Conservation (phyloP, 2,797 vertebrate genomes). For the Melanotaenia trifasciata region DNA sequence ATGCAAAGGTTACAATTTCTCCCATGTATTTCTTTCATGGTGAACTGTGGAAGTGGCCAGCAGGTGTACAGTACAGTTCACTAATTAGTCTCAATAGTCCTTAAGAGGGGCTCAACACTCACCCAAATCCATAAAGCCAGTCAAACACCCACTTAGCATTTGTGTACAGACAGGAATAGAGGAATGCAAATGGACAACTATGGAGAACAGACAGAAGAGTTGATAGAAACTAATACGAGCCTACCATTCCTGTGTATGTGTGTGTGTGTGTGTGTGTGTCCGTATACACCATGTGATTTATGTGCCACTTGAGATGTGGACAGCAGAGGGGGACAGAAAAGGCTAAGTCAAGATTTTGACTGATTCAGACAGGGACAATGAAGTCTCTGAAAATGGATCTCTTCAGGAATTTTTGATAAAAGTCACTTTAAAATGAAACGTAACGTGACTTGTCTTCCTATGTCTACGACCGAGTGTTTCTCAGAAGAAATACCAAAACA, state of each 20-base stretch:
- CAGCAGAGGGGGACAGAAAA: slow-evolving; percentile 40
- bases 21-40: background rate
- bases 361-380: background rate
- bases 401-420: background rate
- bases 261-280: slow-evolving; percentile 19
- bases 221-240: slow-evolving; percentile 41
- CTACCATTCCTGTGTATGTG: slow-evolving; percentile 9
- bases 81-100: slow-evolving; percentile 31
- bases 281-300: slow-evolving; percentile 39
- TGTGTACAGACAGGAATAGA: slow-evolving; percentile 24
- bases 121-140: slow-evolving; percentile 43
- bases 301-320: slow-evolving; percentile 31
- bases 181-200: slow-evolving; percentile 49
- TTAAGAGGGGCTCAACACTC: slow-evolving; percentile 47
- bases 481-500: background rate
- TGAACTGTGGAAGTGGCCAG: slow-evolving; percentile 13
- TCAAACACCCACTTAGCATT: slow-evolving; percentile 71
- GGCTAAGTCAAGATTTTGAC: slow-evolving; percentile 3
- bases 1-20: too few species aligned
- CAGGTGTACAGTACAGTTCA: slow-evolving; percentile 7
- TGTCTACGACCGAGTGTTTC: background rate
- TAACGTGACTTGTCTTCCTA: background rate
- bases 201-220: slow-evolving; percentile 23
- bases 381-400: background rate
- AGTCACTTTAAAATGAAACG: background rate